Evolutionary conservation across 2,113 vertebrate species (phyloP).

Genomic region (Elachura formosa): DNA sequence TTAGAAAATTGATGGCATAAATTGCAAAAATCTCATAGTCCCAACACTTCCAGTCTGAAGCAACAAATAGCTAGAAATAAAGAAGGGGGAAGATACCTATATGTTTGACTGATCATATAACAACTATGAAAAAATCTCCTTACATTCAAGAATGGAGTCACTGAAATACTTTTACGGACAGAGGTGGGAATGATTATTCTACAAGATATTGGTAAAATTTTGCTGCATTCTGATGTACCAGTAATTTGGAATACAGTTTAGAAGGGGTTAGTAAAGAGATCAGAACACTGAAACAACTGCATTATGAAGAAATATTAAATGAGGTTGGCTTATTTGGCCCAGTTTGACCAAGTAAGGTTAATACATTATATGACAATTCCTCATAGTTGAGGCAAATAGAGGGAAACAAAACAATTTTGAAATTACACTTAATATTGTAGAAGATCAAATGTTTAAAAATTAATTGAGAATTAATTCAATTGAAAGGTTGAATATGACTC

Average conservation of each 20-base stretch:
- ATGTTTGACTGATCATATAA: background rate
- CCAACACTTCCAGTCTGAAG: background rate
- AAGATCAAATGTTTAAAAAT: background rate
- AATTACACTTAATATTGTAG: background rate
- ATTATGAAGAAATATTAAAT: background rate
- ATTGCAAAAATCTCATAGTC: background rate
- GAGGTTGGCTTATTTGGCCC: background rate
- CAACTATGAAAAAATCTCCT: background rate
- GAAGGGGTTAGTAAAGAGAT: background rate
- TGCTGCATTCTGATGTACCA: rapidly evolving
- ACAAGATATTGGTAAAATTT: background rate
- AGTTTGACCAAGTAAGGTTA: background rate
- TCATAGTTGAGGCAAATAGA: background rate
- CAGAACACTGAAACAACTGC: background rate
- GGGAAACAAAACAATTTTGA: background rate
- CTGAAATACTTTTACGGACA: background rate
- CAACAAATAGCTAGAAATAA: background rate
- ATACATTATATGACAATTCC: background rate
- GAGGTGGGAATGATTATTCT: background rate
- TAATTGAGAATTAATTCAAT: background rate
- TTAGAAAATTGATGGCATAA: background rate
- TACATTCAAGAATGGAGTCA: background rate
- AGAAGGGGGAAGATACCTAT: background rate
- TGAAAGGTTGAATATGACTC: background rate
- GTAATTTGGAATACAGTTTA: background rate